phyloP scores from a whole-genome alignment of 2,797 vertebrate genomes.

The Catharus ustulatus region DNA sequence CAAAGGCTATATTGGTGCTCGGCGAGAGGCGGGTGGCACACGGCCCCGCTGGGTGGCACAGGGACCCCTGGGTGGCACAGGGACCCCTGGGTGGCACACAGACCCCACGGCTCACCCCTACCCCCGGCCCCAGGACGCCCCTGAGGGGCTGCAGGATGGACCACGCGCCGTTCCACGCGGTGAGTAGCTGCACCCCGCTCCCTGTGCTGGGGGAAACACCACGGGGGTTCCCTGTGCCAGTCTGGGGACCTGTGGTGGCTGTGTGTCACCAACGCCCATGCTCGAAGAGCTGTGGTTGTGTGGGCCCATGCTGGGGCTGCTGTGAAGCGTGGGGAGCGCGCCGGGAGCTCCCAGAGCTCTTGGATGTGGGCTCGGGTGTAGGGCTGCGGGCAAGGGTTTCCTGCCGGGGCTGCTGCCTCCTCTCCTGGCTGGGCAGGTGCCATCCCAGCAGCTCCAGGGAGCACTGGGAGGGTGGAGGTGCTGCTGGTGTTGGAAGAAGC shows the following conservation, averaged over 20 bases:
- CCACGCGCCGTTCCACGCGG: slow-evolving; percentile 28
- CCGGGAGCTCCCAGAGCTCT: neutral
- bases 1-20: slow-evolving; percentile 76
- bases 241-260: neutral
- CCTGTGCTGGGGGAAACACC: neutral
- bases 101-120: neutral
- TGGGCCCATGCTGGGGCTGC: accelerated
- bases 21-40: neutral
- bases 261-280: accelerated
- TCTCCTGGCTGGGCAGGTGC: neutral
- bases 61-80: neutral
- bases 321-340: accelerated
- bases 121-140: neutral
- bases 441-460: neutral
- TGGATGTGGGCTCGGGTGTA: neutral
- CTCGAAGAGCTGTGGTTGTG: accelerated
- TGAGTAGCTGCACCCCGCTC: slow-evolving; percentile 64
- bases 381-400: neutral
- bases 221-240: accelerated
- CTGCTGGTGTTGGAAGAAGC: neutral
- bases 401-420: neutral
- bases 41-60: neutral
- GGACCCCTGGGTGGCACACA: neutral
- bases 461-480: accelerated
- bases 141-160: slow-evolving; percentile 59